Percentiles rank a stretch among this genome's conserved stretches.
Conservation (phyloP, 2,113 vertebrate genomes). For the Proteles cristata region DNA sequence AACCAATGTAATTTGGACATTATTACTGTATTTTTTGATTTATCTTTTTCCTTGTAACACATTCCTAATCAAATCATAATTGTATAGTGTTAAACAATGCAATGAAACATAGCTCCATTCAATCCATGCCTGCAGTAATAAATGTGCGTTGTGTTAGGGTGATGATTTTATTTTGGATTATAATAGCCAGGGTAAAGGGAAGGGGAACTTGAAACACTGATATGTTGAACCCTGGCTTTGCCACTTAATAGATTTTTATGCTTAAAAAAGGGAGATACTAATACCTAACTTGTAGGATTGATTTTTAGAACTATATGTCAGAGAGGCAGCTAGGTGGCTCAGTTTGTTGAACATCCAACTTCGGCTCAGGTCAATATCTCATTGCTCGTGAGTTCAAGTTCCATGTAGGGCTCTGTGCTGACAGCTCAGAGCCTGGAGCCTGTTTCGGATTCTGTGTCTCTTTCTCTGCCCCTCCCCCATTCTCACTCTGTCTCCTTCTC, state of each 20-base stretch:
- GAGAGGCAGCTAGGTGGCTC: not conserved
- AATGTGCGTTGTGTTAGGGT: not conserved
- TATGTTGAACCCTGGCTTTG: not conserved
- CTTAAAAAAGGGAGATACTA: not conserved
- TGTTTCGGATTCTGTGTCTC: too few species aligned
- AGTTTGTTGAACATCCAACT: too few species aligned
- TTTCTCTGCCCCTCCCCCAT: too few species aligned
- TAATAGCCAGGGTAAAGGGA: accelerated
- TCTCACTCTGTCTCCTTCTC: too few species aligned
- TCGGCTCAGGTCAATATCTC: too few species aligned
- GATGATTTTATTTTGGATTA: not conserved
- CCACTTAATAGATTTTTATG: not conserved
- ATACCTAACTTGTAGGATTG: not conserved
- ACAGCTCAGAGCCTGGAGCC: too few species aligned
- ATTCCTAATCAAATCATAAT: not conserved
- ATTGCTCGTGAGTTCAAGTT: too few species aligned
- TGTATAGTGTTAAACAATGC: not conserved
- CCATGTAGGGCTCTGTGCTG: too few species aligned
- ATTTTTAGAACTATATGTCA: not conserved
- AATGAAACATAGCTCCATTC: not conserved
- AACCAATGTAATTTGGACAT: not conserved
- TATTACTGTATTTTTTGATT: not conserved
- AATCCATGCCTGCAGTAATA: not conserved
- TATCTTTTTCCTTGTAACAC: not conserved
- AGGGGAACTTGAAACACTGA: not conserved